Evolutionary conservation across 1,140 invertebrate species (phyloP), one percentile per base, ranked within the genome.

Genomic region (Bombus ignitus): DNA sequence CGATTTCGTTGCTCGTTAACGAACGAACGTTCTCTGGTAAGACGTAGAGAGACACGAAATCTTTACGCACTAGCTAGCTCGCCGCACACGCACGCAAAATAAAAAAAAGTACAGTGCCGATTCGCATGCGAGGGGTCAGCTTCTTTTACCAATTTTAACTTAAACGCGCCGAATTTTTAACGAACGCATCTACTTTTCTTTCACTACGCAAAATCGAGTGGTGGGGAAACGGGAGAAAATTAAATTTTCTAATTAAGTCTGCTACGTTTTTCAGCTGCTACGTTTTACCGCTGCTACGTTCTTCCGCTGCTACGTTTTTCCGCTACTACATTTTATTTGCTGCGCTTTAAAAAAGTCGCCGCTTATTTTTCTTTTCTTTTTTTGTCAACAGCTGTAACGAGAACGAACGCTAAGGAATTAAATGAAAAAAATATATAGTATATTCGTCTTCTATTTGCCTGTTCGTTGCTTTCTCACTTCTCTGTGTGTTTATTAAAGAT

Each of bases 51-150:
- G 81, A 92, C 90, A 91, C 90, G 87, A 92, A 89, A 91, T 92
- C 88, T 86, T 87, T 88, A 87, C 89, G 85, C 90, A 92, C 87
- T 92, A 93, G 90, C 91, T 91, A 91, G 92, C 89, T 93, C 92
- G 91, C 91, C 90, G 92, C 91, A 94, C 91, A 92, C 88, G 91
- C 76, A 81, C 70, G 88, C 75, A 82, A 81, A 42, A 81, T 22
- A 44, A 28, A 35, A 25, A 22, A n/a, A 62, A 53, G 18, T 62
- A 71, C 35, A 18, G 42, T 65, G 57, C 75, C 47, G 35, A 44
- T 82, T 78, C 77, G 70, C 65, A 76, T 89, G 74, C 62, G 62
- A 90, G 53, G 66, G 53, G 35, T 53, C 76, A 83, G 84, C 83
- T 83, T 82, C 12, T 66, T 9, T 53, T 37, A 4, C 0, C 35